Evolutionary conservation across 2,113 vertebrate species (phyloP), one percentile per base, ranked within the genome.

Genomic region (Xenopus borealis): DNA sequence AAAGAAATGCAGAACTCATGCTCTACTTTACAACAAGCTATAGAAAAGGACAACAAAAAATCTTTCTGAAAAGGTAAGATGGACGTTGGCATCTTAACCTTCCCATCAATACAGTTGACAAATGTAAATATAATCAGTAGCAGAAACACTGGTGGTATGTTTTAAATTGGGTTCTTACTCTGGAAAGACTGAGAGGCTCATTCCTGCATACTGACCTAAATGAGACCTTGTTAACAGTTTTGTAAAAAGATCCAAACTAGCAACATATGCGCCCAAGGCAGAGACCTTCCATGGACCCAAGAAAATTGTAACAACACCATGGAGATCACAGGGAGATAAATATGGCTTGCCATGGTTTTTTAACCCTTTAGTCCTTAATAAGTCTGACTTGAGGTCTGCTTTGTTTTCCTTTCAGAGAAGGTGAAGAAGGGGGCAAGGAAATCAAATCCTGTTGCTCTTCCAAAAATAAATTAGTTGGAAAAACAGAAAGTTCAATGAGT

Each of bases 381-480:
- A 57, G 66, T 30, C 72, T 62, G 10, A n/a, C 66, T 87, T 84
- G 75, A 65, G 76, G 80, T 79, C 85, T 76, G 67, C 82, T 91
- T 81, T 79, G 2, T 1, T 90, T 89, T 89, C 85, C 86, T 70
- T 57, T 57, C n/a, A 45, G 58, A 55, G n/a, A 47, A 30, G 61
- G 59, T 64, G 59, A 77, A 63, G 30, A 69, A 47, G 40, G 19
- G 74, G 59, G 53, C 85, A 82, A 79, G 91, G 88, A 95, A 96
- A 97, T 96, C 93, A 87, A 91, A 92, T 94, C 95, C 94, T 86
- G 92, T 82, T 93, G 89, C 90, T 87, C 91, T 94, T 92, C 92
- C 94, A 88, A 87, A 91, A 90, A 77, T 77, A 77, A 93, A 95
- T 95, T 89, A 88, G 81, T 85, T 88, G 87, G 75, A 85, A 91